Evolutionary conservation across 2,888 invertebrate genomes (phyloP).

Genomic region (Opisthograptis luteolata): DNA sequence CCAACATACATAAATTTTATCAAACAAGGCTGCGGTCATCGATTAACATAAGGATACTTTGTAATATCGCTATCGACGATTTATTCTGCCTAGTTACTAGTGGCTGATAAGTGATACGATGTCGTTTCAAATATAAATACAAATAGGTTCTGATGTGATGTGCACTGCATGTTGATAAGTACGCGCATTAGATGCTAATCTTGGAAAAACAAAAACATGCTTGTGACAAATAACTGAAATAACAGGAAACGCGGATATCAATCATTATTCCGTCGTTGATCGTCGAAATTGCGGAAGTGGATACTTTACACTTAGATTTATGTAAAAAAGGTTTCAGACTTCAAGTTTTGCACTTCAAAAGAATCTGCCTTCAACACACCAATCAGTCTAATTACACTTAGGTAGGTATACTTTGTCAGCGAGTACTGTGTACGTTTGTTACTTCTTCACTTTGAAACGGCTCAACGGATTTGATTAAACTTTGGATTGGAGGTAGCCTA

Average conservation of each 20-base stretch:
- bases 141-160: too few relatives aligned
- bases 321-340: slow-evolving; percentile 18
- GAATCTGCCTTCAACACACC: too few relatives aligned
- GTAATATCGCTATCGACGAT: slow-evolving; percentile 2
- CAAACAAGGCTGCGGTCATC: slow-evolving; percentile 1
- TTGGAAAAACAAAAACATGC: slow-evolving; percentile 15
- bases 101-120: slow-evolving; percentile 15
- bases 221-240: slow-evolving; percentile 11
- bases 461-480: too few relatives aligned
- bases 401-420: too few relatives aligned
- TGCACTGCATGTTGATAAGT: background rate
- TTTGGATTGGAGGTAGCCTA: too few relatives aligned
- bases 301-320: slow-evolving; percentile 6
- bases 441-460: too few relatives aligned
- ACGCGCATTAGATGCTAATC: background rate
- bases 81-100: slow-evolving; percentile 11
- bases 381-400: too few relatives aligned
- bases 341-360: too few relatives aligned
- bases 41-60: slow-evolving; percentile 8
- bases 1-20: slow-evolving; percentile 3
- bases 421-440: too few relatives aligned
- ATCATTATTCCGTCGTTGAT: slow-evolving; percentile 20
- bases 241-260: slow-evolving; percentile 12
- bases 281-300: slow-evolving; percentile 12
- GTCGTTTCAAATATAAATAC: too few relatives aligned